Evolutionary conservation across 2,797 vertebrate species (phyloP), one percentile per base, ranked within the genome.

Genomic region (Danionella dracula): DNA sequence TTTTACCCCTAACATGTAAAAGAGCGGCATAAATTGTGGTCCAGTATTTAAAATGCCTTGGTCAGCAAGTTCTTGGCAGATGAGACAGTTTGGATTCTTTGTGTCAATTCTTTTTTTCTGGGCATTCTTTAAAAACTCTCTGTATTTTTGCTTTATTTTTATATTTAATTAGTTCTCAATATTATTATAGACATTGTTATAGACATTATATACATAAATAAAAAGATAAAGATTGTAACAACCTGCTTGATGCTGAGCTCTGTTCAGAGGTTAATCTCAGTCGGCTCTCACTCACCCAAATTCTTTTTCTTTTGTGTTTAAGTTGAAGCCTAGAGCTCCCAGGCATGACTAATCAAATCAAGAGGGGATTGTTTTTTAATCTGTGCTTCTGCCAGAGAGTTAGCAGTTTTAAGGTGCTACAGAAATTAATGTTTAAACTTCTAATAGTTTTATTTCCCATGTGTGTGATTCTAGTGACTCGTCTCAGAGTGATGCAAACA

Each of bases 401-500:
- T 50, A 79, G 44, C 48, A 41, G 55, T 41, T 57, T 8, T 17
- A 42, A 41, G 31, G 29, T 55, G 40, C 20, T 35, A 45, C 62
- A 64, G 71, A 12, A 8, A 73, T 78, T 72, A 82, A 82, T 83
- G 76, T 82, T 77, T 72, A 2, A 66, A 66, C 29, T 48, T 21
- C n/a, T 58, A 41, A 59, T 54, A 15, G 10, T 23, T 23, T 27
- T 62, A 15, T 37, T 29, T 16, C 55, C 31, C 71, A 16, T 68
- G 53, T 45, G 38, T 77, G 73, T 75, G 29, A 48, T 57, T 83
- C 7, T 42, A 98, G 96, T 78, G 96, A 99, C 87, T 88, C 94
- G 60, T 94, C 95, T 71, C 94, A 96, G 78, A 93, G 88, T 75
- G 94, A 98, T 77, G 90, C 91, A 16, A 90, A 89, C 82, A 88